Evolutionary conservation across 2,113 vertebrate genomes (phyloP).

Genomic region (Murina feae): DNA sequence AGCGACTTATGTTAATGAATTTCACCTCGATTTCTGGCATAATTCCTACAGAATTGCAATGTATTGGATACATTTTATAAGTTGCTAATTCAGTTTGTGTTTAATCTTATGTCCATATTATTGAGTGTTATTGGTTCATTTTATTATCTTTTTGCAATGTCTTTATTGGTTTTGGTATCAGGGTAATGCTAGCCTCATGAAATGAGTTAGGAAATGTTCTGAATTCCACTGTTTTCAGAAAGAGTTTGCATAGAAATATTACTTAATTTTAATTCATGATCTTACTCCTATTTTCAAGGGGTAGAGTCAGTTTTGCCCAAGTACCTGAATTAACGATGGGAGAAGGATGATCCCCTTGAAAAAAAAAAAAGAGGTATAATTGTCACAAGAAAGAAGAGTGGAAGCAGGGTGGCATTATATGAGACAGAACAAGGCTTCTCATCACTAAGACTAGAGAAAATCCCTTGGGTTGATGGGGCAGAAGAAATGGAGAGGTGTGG

Average conservation of each 20-base stretch:
- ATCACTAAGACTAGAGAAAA: not conserved
- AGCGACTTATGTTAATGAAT: not conserved
- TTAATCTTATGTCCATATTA: not conserved
- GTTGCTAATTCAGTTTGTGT: not conserved
- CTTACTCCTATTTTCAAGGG: not conserved
- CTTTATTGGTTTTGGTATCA: constrained; percentile 10
- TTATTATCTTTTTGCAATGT: not conserved
- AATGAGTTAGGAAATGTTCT: not conserved
- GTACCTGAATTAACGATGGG: not conserved
- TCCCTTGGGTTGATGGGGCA: not conserved
- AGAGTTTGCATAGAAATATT: not conserved
- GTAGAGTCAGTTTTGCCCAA: not conserved
- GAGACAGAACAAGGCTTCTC: not conserved
- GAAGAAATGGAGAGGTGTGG: not conserved
- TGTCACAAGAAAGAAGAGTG: not conserved
- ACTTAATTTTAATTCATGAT: constrained; percentile 24
- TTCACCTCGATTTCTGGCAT: not conserved
- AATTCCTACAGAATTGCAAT: not conserved
- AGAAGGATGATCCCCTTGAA: not conserved
- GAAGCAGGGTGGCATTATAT: not conserved
- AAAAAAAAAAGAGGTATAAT: not conserved
- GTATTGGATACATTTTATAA: not conserved
- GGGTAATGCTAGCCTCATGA: not conserved
- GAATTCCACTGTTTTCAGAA: not conserved
- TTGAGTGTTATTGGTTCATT: not conserved